Percentiles rank a stretch among this genome's conserved stretches.
phyloP scores from a whole-genome alignment of 2,113 vertebrate species.

The Salvelinus namaycush region DNA sequence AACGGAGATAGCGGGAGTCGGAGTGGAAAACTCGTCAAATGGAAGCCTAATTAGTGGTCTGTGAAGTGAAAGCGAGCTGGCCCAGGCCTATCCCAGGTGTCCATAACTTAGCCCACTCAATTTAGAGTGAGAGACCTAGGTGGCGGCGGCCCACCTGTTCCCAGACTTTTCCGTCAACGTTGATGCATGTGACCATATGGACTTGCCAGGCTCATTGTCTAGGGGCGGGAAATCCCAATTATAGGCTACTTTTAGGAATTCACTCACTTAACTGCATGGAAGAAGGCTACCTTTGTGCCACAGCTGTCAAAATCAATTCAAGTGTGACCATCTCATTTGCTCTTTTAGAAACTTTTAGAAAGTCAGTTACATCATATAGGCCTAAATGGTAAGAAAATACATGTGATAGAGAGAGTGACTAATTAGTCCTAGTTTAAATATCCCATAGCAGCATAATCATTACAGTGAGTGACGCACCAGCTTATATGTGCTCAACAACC shows the following conservation, averaged over 20 bases:
- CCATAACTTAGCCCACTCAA: background rate
- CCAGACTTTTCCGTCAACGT: no score
- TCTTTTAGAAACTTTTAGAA: background rate
- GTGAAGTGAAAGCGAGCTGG: background rate
- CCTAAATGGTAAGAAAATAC: no score
- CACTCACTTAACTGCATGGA: background rate
- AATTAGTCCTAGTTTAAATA: no score
- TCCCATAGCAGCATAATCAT: no score
- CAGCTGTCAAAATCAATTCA: background rate
- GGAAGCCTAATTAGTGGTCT: constrained; percentile 64
- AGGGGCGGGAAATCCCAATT: background rate
- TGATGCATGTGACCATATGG: no score
- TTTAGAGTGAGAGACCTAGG: background rate
- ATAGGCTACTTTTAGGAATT: background rate
- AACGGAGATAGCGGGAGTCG: constrained; percentile 16
- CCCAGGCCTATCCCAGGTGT: constrained; percentile 2
- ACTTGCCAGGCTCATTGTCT: no score
- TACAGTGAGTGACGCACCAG: background rate
- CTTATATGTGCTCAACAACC: background rate
- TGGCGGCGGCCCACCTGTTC: no score
- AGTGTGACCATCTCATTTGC: background rate
- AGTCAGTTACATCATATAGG: no score
- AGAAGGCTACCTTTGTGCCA: background rate
- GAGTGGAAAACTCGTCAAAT: constrained; percentile 29
- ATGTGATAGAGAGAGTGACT: no score